Evolutionary conservation across 1,140 invertebrate species (phyloP).

Genomic region (Microplitis demolitor): DNA sequence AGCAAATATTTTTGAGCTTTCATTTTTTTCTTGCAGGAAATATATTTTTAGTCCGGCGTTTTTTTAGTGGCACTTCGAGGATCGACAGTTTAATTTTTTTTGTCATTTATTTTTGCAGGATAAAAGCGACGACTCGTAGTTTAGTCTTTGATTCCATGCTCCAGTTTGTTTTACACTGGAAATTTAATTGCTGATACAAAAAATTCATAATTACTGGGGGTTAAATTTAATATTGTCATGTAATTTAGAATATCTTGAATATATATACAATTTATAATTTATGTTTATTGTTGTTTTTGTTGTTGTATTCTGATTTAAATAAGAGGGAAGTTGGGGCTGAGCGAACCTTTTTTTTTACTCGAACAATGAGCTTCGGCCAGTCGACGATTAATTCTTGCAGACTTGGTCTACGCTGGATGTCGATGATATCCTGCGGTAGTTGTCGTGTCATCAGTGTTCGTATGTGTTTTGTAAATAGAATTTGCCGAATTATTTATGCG

Average conservation of each 20-base stretch:
- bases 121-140: constrained; percentile 9
- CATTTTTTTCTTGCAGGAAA: constrained; percentile 15
- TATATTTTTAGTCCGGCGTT: background rate
- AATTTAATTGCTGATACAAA: background rate
- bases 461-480: background rate
- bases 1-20: background rate
- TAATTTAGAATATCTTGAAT: too few relatives aligned
- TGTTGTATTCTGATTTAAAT: background rate
- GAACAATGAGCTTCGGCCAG: constrained; percentile 67
- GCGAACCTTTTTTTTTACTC: constrained; percentile 69
- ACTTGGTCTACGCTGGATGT: constrained; percentile 68
- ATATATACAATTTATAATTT: background rate
- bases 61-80: constrained; percentile 27
- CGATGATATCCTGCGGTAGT: constrained; percentile 66
- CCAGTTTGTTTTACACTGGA: constrained; percentile 5
- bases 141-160: background rate
- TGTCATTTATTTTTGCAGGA: background rate
- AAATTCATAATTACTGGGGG: background rate
- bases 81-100: constrained; percentile 18
- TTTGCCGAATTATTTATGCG: constrained; percentile 10
- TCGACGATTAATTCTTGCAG: constrained; percentile 68
- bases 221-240: background rate
- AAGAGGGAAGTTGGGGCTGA: constrained; percentile 34
- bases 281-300: background rate
- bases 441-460: background rate